Evolutionary conservation across 1,140 invertebrate genomes (phyloP).

Genomic region (Oppia nitens): DNA sequence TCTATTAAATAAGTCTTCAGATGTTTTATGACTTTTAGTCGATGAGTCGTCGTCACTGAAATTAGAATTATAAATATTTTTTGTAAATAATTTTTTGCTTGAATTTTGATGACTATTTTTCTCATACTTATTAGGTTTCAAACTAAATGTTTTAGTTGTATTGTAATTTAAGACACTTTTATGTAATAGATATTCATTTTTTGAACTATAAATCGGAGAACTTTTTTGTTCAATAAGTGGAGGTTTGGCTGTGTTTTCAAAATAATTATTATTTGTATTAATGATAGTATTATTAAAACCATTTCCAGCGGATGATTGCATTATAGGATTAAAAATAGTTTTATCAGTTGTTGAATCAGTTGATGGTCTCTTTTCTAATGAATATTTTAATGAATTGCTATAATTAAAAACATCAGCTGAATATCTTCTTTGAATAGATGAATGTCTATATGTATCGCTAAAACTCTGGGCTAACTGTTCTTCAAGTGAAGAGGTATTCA

Average conservation of each 20-base stretch:
- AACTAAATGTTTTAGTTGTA: neutral
- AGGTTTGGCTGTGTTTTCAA: neutral
- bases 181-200: too few species aligned
- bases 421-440: neutral
- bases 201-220: neutral
- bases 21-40: neutral
- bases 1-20: neutral
- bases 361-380: neutral
- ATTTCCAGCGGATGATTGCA: neutral
- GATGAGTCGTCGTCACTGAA: neutral
- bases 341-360: neutral
- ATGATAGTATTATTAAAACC: neutral
- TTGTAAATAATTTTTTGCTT: neutral
- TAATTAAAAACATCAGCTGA: neutral
- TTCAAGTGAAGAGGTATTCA: neutral
- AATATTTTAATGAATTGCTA: neutral
- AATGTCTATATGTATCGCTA: neutral
- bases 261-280: too few species aligned
- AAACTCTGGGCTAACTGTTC: neutral
- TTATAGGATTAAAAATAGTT: neutral
- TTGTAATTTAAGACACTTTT: neutral
- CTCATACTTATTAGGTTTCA: neutral
- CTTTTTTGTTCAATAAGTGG: neutral
- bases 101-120: neutral
- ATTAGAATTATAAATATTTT: too few species aligned